Conservation (phyloP, 2,797 vertebrate genomes). For the Chiroxiphia lanceolata region DNA sequence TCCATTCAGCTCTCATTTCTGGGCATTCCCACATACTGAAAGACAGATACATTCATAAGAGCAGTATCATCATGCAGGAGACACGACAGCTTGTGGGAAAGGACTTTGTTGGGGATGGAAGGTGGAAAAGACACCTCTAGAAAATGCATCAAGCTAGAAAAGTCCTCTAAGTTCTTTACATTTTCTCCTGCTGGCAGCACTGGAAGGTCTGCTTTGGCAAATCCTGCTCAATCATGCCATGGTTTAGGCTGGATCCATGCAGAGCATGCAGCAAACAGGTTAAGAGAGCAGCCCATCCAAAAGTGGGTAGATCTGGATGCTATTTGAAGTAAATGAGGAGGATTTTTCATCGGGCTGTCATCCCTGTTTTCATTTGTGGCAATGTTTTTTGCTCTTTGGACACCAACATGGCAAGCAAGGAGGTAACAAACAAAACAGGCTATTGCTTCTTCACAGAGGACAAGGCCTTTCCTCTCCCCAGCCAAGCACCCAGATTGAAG, state of each 20-base stretch:
- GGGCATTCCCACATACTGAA: neutral
- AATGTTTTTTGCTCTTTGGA: neutral
- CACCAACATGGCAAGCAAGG: neutral
- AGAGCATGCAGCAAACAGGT: neutral
- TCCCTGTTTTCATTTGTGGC: neutral
- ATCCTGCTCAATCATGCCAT: neutral
- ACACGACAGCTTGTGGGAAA: neutral
- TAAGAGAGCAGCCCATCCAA: neutral
- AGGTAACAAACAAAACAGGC: neutral
- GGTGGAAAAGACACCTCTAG: neutral
- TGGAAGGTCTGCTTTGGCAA: neutral
- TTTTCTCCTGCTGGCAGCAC: neutral
- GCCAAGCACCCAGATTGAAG: neutral
- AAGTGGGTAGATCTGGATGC: neutral
- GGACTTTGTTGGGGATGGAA: neutral
- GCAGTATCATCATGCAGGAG: neutral
- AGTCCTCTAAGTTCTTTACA: neutral
- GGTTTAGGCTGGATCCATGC: neutral
- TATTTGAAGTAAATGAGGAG: neutral
- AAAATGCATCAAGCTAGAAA: neutral
- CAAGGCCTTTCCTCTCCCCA: neutral
- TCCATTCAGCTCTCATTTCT: constrained; percentile 17
- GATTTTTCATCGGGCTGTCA: neutral
- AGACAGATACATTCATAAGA: neutral
- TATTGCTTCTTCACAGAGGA: neutral